Evolutionary conservation across 2,888 invertebrate genomes (phyloP).

Genomic region (Nephrotoma guestfalica): DNA sequence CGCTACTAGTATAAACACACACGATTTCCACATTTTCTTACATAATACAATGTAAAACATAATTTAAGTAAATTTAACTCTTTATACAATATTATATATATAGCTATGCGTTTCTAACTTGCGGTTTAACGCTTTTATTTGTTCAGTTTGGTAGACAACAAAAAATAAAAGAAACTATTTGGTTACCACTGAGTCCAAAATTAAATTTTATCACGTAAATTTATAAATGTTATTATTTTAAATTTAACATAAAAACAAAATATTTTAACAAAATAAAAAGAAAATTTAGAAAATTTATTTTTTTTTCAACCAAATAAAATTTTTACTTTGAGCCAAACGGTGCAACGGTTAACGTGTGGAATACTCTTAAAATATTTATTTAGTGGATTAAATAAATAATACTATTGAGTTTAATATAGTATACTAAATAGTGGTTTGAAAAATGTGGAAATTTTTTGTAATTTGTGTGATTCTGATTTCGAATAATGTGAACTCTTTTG

Average conservation of each 20-base stretch:
- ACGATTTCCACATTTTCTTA: not conserved
- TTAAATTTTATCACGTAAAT: not conserved
- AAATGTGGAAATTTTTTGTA: not conserved
- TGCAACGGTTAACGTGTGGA: not conserved
- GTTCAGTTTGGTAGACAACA: not conserved
- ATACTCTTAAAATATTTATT: not conserved
- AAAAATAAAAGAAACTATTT: not conserved
- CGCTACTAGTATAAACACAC: too few species aligned
- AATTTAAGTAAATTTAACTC: not conserved
- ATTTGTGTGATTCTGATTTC: not conserved
- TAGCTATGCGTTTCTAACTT: not conserved
- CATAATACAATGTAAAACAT: not conserved
- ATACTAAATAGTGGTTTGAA: not conserved
- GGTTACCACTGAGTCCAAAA: not conserved
- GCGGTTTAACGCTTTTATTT: not conserved
- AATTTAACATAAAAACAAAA: not conserved
- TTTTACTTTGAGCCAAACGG: not conserved
- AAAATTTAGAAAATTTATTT: not conserved
- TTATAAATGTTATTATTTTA: not conserved
- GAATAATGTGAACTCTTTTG: not conserved
- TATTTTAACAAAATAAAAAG: not conserved
- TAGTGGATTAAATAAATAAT: not conserved
- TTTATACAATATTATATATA: not conserved
- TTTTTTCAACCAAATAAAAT: not conserved
- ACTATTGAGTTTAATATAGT: not conserved